These are phyloP conservation scores for Ectropis grisescens DNA, from an alignment of 1,140 invertebrate genomes.

Conservation along the genomic window DNA sequence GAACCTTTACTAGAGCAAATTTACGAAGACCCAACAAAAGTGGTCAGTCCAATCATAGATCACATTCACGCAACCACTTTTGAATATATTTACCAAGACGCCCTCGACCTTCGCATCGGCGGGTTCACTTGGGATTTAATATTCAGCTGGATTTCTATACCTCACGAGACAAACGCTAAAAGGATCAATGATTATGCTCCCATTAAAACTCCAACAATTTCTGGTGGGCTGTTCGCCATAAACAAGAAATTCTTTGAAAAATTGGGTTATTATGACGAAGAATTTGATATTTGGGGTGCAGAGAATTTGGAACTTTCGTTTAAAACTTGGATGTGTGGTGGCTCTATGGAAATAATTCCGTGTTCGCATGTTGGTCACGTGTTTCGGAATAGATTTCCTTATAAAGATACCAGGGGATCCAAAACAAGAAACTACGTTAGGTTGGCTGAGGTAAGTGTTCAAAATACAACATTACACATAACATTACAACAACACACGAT, in stretches of 20 bases:
- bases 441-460: slow-evolving; percentile 73
- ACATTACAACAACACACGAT: background rate
- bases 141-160: slow-evolving; percentile 19
- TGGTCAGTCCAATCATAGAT: slow-evolving; percentile 90
- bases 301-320: slow-evolving; percentile 96
- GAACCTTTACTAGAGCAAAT: slow-evolving; percentile 93
- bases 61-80: slow-evolving; percentile 79
- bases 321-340: slow-evolving; percentile 96
- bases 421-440: slow-evolving; percentile 86
- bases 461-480: background rate
- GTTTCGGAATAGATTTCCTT: slow-evolving; percentile 91
- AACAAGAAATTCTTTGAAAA: slow-evolving; percentile 87
- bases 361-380: slow-evolving; percentile 97
- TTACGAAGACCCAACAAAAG: slow-evolving; percentile 81
- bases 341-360: slow-evolving; percentile 90
- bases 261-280: slow-evolving; percentile 88
- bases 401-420: slow-evolving; percentile 83
- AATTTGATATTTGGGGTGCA: slow-evolving; percentile 85
- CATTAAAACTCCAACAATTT: slow-evolving; percentile 83
- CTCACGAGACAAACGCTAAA: slow-evolving; percentile 2
- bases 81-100: slow-evolving; percentile 25
- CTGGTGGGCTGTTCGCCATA: slow-evolving; percentile 92
- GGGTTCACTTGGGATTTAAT: slow-evolving; percentile 19
- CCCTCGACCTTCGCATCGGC: slow-evolving; percentile 18
- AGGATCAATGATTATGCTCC: slow-evolving; percentile 9